A percentile compares a stretch with the other conserved stretches of the same genome.
phyloP scores from a whole-genome alignment of 2,888 invertebrate genomes.

The Oxystoma pomonae region DNA sequence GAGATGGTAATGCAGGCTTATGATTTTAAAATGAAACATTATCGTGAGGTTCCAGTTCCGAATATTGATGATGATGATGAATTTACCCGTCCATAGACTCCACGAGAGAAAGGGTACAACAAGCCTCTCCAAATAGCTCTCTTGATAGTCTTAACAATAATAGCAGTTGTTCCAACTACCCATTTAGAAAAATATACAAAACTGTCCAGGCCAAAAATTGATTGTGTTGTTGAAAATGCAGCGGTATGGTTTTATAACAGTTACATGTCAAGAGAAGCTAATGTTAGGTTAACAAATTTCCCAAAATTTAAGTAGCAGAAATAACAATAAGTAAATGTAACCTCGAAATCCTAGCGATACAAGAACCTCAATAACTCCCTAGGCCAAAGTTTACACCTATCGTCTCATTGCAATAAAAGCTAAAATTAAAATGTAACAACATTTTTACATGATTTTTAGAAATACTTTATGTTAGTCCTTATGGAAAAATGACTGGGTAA shows the following conservation, averaged over 20 bases:
- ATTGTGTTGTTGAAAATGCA: constrained; percentile 44
- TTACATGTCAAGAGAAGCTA: neutral
- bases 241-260: constrained; percentile 25
- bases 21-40: neutral
- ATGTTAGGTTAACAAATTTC: constrained; percentile 41
- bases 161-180: neutral
- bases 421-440: too few species aligned
- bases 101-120: constrained; percentile 43
- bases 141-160: neutral
- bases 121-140: neutral
- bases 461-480: too few species aligned
- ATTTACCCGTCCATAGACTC: constrained; percentile 38
- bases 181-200: neutral
- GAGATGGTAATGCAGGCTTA: too few species aligned
- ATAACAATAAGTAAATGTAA: too few species aligned
- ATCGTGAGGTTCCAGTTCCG: constrained; percentile 6
- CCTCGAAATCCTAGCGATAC: too few species aligned
- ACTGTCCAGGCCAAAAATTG: constrained; percentile 33
- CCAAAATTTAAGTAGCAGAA: too few species aligned
- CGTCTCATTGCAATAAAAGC: too few species aligned
- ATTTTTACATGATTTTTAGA: too few species aligned
- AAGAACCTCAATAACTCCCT: too few species aligned
- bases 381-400: constrained; percentile 44
- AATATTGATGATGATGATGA: constrained; percentile 14
- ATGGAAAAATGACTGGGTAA: too few species aligned